Base-by-base conservation (phyloP, 2,888 invertebrate species). In the Anodontia alba region DNA sequence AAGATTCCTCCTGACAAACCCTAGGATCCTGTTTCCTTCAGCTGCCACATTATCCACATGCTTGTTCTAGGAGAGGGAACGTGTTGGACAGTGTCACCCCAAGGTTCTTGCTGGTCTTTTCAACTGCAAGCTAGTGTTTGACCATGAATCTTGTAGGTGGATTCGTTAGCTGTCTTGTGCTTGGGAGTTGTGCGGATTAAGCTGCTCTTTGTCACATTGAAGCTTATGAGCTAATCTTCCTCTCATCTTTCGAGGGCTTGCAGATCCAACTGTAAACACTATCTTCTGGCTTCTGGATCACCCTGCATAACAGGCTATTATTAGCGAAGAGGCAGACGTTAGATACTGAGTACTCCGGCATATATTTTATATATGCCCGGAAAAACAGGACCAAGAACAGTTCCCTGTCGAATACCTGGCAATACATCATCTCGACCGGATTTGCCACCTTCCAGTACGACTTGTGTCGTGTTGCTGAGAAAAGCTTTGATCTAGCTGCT, bases 401-500 rank as follows among this genome's bases (percentile, higher is more conserved):
- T 79, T 2, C 74, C 49, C 38, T 70, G 71, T 29, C 43, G 71
- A 23, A 79, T 46, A 1, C 79, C 69, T 0, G 69, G 69, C 31
- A 23, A 62, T 7, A 73, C 38, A 38, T 38, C 38, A 8, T 38
- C 38, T 38, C 12, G 38, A 62, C 38, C 38, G 12, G 38, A 38
- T 38, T 38, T 38, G 0, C 20, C 38, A 38, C 38, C 38, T 38
- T 38, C 12, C 7, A 38, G 38, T 5, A 38, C 38, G 12, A 38
- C 38, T 38, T 12, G 5, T 12, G 5, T 38, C 38, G 5, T 38
- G 12, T 38, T 38, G 0, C n/a, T 23, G 1, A 86, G 80, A 69
- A 86, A 84, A 23, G 20, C 29, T 42, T 67, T 10, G 8, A 86
- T 76, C 84, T 76, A 86, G 10, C 23, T 23, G 12, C 73, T 54